A percentile compares a stretch with the other conserved stretches of the same genome.
phyloP scores from a whole-genome alignment of 1,140 invertebrate genomes.

The Drosophila asahinai region DNA sequence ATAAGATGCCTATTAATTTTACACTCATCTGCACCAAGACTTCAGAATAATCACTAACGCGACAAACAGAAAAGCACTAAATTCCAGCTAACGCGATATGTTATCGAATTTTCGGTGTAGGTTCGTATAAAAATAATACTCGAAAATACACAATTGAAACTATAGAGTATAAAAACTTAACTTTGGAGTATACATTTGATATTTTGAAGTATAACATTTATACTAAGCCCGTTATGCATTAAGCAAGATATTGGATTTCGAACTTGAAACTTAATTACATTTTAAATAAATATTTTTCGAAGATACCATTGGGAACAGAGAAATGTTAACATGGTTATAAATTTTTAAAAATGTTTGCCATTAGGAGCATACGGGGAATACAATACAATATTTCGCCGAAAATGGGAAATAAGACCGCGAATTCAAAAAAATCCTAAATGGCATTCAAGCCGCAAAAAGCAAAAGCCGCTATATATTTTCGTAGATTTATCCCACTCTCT shows the following conservation, averaged over 20 bases:
- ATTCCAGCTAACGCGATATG: too few relatives aligned
- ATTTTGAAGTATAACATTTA: too few relatives aligned
- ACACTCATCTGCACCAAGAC: too few relatives aligned
- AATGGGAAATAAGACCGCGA: neutral
- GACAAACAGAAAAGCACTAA: too few relatives aligned
- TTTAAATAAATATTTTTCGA: neutral
- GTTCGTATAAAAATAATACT: too few relatives aligned
- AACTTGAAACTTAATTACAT: neutral
- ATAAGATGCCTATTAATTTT: too few relatives aligned
- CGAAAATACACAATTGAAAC: too few relatives aligned
- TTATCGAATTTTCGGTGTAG: too few relatives aligned
- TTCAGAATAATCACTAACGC: too few relatives aligned
- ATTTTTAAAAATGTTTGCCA: neutral
- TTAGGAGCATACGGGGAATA: too few relatives aligned
- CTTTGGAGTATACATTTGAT: too few relatives aligned
- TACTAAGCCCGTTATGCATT: neutral
- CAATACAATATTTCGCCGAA: neutral
- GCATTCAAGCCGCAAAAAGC: neutral
- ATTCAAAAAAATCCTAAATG: neutral
- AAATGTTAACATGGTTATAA: neutral
- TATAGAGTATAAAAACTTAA: too few relatives aligned
- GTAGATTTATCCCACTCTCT: conserved; percentile 15
- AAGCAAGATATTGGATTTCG: neutral
- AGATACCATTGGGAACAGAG: neutral
- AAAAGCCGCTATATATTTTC: conserved; percentile 16